These are phyloP conservation scores for Noturus placidus DNA, from an alignment of 2,113 vertebrate genomes.

Conservation along the genomic window DNA sequence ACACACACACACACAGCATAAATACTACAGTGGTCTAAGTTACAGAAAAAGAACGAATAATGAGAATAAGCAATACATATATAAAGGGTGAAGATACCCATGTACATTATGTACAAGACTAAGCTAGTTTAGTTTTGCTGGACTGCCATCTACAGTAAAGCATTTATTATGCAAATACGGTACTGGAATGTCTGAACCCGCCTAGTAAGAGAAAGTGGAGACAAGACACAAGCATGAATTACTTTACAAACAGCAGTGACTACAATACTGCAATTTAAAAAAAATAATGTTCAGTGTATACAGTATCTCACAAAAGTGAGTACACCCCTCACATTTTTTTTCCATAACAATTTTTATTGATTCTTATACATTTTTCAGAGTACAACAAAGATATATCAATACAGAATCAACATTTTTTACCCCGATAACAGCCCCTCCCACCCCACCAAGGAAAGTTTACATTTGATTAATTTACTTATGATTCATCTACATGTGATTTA, in stretches of 20 bases:
- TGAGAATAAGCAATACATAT: background rate
- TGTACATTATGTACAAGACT: background rate
- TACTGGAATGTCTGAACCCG: background rate
- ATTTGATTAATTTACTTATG: too few species aligned
- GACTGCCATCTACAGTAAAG: background rate
- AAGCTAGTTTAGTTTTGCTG: background rate
- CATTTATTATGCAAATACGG: background rate
- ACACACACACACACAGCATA: background rate
- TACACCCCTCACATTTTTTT: too few species aligned
- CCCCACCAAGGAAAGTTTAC: too few species aligned
- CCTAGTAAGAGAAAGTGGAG: background rate
- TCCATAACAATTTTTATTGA: too few species aligned
- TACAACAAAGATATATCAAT: too few species aligned
- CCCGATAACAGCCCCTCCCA: too few species aligned
- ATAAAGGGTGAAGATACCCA: background rate
- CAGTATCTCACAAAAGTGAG: too few species aligned
- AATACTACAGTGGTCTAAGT: background rate
- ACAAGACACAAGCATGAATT: background rate
- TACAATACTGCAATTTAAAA: background rate
- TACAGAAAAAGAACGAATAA: background rate
- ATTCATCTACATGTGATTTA: too few species aligned
- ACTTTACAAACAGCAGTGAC: background rate
- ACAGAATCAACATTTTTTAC: too few species aligned
- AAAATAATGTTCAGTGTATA: background rate
- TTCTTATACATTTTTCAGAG: too few species aligned